A percentile compares a stretch with the other conserved stretches of the same genome.
Evolutionary conservation across 2,113 vertebrate species (phyloP).

Genomic region (Gavialis gangeticus): DNA sequence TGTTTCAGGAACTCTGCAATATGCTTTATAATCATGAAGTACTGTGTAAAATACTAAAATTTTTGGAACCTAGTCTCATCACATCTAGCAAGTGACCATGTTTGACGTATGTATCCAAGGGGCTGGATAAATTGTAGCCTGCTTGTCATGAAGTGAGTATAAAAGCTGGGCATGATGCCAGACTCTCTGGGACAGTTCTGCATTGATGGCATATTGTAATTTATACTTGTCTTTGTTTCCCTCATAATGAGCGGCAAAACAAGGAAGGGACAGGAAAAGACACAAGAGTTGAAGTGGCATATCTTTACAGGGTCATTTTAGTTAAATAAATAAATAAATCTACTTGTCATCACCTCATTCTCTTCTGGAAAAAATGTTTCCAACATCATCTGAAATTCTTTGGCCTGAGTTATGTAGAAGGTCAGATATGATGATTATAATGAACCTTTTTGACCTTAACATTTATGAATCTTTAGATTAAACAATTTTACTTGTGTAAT

Average conservation of each 20-base stretch:
- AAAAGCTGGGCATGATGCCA: constrained; percentile 68
- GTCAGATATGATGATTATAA: not conserved
- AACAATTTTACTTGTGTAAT: not conserved
- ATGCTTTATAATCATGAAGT: not conserved
- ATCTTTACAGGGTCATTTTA: not conserved
- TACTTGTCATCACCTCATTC: not conserved
- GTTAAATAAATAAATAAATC: not conserved
- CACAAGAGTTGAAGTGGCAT: not conserved
- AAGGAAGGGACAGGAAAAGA: constrained; percentile 6
- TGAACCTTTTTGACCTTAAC: not conserved
- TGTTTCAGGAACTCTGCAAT: constrained; percentile 26
- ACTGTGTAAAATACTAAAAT: constrained; percentile 4
- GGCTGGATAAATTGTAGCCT: constrained; percentile 45
- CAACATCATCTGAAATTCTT: not conserved
- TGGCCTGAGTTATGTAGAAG: not conserved
- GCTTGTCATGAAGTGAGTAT: constrained; percentile 64
- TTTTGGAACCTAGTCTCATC: constrained; percentile 62
- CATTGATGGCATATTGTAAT: constrained; percentile 54
- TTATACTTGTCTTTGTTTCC: constrained; percentile 64
- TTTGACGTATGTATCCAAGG: constrained; percentile 67
- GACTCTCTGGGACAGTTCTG: constrained; percentile 56
- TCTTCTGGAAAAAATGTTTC: not conserved
- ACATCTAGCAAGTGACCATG: constrained; percentile 60
- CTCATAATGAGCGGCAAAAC: not conserved
- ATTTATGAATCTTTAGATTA: not conserved